Percentiles rank a stretch among this genome's conserved stretches.
Conservation (phyloP, 2,113 vertebrate species). For the Puma concolor region DNA sequence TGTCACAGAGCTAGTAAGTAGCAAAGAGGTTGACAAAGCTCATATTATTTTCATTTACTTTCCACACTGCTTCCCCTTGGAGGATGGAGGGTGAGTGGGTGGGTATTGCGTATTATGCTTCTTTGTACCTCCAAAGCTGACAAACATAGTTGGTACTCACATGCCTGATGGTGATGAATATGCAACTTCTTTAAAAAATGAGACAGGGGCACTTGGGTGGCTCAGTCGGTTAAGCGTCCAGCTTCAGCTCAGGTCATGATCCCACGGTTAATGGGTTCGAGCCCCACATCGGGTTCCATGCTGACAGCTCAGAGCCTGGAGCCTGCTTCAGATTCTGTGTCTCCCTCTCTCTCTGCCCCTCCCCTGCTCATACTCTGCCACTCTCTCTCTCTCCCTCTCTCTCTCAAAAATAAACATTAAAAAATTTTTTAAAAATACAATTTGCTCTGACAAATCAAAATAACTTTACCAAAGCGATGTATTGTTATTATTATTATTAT, state of each 20-base stretch:
- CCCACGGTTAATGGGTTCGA: too few species aligned
- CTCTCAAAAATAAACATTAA: too few species aligned
- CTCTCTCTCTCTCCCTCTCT: too few species aligned
- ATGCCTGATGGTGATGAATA: background rate
- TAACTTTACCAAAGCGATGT: background rate
- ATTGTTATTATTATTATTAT: background rate
- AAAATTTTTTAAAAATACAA: background rate
- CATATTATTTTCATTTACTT: background rate
- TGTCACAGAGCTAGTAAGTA: background rate
- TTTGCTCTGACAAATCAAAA: constrained; percentile 45
- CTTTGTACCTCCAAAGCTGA: background rate
- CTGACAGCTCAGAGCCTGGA: too few species aligned
- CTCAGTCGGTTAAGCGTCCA: too few species aligned
- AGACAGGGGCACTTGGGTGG: background rate
- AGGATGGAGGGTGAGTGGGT: background rate
- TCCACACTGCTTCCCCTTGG: background rate
- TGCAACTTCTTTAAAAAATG: background rate
- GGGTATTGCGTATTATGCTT: background rate
- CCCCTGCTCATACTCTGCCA: too few species aligned
- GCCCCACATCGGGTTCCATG: too few species aligned
- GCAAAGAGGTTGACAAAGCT: background rate
- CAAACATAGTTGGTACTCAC: background rate
- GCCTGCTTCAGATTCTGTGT: too few species aligned
- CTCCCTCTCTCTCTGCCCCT: too few species aligned
- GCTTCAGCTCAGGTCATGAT: too few species aligned